Percentiles rank a stretch among this genome's conserved stretches.
Evolutionary conservation across 2,797 vertebrate genomes (phyloP).

Genomic region (Ptychobarbus kaznakovi): DNA sequence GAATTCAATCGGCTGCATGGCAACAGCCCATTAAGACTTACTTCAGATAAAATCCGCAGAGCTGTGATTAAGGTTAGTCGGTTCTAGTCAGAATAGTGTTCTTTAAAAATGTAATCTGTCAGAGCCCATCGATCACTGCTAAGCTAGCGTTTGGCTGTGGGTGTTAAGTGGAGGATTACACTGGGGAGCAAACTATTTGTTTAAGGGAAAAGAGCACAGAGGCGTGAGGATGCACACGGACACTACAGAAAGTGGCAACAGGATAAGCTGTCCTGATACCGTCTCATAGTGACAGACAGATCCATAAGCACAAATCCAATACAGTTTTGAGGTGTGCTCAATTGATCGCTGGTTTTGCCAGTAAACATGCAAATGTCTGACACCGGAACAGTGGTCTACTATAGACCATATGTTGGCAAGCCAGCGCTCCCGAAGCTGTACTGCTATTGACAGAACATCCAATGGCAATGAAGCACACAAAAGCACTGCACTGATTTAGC

Average conservation of each 20-base stretch:
- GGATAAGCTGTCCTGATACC: background rate
- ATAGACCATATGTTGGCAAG: slow-evolving; percentile 16
- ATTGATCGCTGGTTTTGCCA: background rate
- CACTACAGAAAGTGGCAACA: background rate
- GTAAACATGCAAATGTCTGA: slow-evolving; percentile 16
- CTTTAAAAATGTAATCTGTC: slow-evolving; percentile 50
- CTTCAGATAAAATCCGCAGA: background rate
- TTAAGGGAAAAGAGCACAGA: slow-evolving; percentile 28
- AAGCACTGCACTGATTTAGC: slow-evolving; percentile 20
- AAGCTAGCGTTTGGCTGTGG: slow-evolving; percentile 34
- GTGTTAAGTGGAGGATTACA: slow-evolving; percentile 42
- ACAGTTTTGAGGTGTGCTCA: background rate
- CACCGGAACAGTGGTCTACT: background rate
- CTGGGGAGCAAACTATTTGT: slow-evolving; percentile 13
- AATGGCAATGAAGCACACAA: slow-evolving; percentile 25
- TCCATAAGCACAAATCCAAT: slow-evolving; percentile 28
- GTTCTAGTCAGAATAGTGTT: background rate
- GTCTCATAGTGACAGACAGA: slow-evolving; percentile 3
- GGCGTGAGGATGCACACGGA: slow-evolving; percentile 8
- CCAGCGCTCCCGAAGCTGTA: background rate
- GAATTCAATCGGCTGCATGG: background rate
- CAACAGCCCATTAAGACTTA: background rate
- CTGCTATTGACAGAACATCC: slow-evolving; percentile 32
- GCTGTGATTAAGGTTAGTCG: background rate
- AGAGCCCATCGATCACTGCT: slow-evolving; percentile 45